Evolutionary conservation across 2,888 invertebrate species (phyloP).

Genomic region (Drosophila pseudotalamancana): DNA sequence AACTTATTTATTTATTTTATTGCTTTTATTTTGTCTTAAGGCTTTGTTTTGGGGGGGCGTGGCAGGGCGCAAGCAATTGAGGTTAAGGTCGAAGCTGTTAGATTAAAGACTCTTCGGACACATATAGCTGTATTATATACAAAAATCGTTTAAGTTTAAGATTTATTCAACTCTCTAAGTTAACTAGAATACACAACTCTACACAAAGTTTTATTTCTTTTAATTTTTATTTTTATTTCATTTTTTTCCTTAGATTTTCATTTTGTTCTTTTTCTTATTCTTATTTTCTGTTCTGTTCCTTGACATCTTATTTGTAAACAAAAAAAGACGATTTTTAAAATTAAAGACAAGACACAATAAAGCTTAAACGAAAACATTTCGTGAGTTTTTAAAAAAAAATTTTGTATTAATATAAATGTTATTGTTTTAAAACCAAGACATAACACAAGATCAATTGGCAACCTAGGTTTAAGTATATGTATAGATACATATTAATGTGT

Average conservation of each 20-base stretch:
- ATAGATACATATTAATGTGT: background rate
- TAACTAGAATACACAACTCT: constrained; percentile 55
- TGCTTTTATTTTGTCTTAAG: background rate
- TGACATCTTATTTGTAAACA: background rate
- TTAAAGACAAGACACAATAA: too few relatives aligned
- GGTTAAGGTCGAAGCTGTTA: background rate
- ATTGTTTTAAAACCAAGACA: constrained; percentile 15
- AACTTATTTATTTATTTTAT: background rate
- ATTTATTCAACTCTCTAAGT: constrained; percentile 27
- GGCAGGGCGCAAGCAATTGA: background rate
- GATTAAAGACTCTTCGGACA: background rate
- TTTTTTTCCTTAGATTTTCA: constrained; percentile 1
- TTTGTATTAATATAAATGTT: constrained; percentile 1
- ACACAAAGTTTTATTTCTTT: constrained; percentile 19
- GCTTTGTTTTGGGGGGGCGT: background rate
- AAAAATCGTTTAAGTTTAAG: constrained; percentile 23
- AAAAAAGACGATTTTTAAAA: too few relatives aligned
- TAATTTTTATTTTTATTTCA: constrained; percentile 20
- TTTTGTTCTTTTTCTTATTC: background rate
- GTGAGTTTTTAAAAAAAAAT: background rate
- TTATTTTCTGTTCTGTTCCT: background rate
- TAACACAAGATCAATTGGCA: constrained; percentile 42
- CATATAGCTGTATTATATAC: constrained; percentile 13
- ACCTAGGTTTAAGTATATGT: constrained; percentile 31
- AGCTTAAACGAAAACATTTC: too few relatives aligned